These are phyloP conservation scores for Pammene fasciana DNA, from an alignment of 2,888 invertebrate species.

Conservation along the genomic window DNA sequence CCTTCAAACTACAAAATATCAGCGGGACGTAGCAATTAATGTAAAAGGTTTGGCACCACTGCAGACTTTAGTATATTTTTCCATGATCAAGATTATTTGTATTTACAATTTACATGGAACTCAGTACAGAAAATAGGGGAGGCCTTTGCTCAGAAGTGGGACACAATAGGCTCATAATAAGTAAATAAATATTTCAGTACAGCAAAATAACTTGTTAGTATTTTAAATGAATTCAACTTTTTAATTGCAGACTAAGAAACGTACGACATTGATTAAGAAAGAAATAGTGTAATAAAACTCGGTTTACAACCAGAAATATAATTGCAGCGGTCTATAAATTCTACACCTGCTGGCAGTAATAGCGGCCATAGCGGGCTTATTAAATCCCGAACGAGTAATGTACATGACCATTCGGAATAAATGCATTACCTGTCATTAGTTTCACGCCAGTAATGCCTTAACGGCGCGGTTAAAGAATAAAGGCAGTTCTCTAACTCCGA, in stretches of 20 bases:
- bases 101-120: background rate
- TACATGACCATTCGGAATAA: conserved; percentile 36
- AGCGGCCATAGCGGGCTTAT: conserved; percentile 32
- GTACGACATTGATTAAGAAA: background rate
- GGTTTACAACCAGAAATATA: conserved; percentile 20
- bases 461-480: conserved; percentile 5
- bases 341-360: conserved; percentile 35
- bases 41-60: conserved; percentile 4
- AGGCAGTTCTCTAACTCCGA: background rate
- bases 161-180: no score
- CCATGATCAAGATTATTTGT: background rate
- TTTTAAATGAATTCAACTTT: no score
- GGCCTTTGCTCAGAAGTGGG: no score
- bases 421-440: conserved; percentile 41
- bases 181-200: no score
- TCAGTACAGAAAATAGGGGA: background rate
- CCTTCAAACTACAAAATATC: conserved; percentile 10
- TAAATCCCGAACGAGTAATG: conserved; percentile 35
- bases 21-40: conserved; percentile 13
- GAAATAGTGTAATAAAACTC: conserved; percentile 4
- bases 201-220: no score
- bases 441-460: conserved; percentile 42
- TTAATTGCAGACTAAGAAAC: background rate
- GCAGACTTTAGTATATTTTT: conserved; percentile 3
- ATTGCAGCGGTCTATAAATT: conserved; percentile 9